Percentiles rank a stretch among this genome's conserved stretches.
These are phyloP conservation scores for Taenaris catops DNA, from an alignment of 2,888 invertebrate genomes.

Conservation along the genomic window DNA sequence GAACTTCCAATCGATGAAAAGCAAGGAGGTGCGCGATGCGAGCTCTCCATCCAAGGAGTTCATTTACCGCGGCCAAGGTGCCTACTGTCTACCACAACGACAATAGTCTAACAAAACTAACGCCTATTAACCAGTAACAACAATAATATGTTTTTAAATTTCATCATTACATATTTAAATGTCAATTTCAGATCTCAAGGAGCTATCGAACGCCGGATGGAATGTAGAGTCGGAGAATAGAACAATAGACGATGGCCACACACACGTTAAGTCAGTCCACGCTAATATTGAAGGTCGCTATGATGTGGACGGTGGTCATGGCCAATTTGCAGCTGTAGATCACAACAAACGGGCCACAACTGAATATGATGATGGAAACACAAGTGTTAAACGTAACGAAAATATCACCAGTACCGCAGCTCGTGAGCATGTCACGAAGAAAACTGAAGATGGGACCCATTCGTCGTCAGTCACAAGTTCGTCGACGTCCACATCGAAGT, in stretches of 20 bases:
- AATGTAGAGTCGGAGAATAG: constrained; percentile 82
- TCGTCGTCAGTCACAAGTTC: constrained; percentile 56
- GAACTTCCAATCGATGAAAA: constrained; percentile 88
- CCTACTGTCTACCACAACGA: constrained; percentile 41
- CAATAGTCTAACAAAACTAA: constrained; percentile 57
- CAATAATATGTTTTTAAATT: neutral
- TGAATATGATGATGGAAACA: constrained; percentile 62
- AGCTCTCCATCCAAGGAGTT: constrained; percentile 85
- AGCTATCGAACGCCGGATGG: constrained; percentile 82
- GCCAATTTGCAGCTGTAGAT: constrained; percentile 82
- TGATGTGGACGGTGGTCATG: constrained; percentile 82
- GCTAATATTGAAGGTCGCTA: constrained; percentile 84
- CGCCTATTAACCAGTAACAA: constrained; percentile 55
- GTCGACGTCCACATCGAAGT: constrained; percentile 51
- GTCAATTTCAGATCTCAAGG: constrained; percentile 61
- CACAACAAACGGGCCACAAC: constrained; percentile 77
- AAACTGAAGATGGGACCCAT: constrained; percentile 58
- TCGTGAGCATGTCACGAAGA: constrained; percentile 55
- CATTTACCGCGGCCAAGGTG: constrained; percentile 71
- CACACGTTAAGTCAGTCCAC: constrained; percentile 77
- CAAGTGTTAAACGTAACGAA: constrained; percentile 59
- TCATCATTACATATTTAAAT: constrained; percentile 3
- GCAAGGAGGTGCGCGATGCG: constrained; percentile 89
- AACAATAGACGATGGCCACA: constrained; percentile 82
- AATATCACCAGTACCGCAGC: constrained; percentile 52